Percentiles rank a stretch among this genome's conserved stretches.
phyloP scores from a whole-genome alignment of 2,113 vertebrate genomes.

The Sinocyclocheilus grahami region DNA sequence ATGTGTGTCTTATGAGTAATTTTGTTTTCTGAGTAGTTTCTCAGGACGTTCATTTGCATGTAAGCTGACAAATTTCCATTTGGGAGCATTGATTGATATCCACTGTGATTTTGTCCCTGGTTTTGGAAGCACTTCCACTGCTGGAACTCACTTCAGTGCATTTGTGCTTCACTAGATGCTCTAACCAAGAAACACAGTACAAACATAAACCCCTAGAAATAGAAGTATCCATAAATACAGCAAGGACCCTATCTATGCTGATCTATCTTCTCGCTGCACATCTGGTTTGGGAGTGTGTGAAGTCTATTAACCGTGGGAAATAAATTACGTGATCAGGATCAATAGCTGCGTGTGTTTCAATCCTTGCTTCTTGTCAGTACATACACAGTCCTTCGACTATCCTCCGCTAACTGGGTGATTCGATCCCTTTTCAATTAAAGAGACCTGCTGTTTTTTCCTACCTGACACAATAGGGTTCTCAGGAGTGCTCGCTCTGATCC shows the following conservation, averaged over 20 bases:
- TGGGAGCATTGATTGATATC: conserved; percentile 4
- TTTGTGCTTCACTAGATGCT: neutral
- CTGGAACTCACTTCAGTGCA: neutral
- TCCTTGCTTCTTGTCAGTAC: conserved; percentile 17
- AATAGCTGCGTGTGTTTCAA: conserved; percentile 1
- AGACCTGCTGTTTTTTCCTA: conserved; percentile 38
- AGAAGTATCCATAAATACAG: neutral
- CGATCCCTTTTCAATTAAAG: conserved; percentile 55
- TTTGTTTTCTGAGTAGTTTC: conserved; percentile 30
- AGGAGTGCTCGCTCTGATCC: conserved; percentile 46
- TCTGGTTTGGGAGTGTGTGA: neutral
- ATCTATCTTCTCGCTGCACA: neutral
- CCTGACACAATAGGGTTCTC: conserved; percentile 47
- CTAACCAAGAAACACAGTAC: neutral
- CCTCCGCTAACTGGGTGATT: conserved; percentile 35
- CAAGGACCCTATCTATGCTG: neutral
- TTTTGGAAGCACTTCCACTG: neutral
- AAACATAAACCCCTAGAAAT: neutral
- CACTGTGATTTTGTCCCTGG: neutral
- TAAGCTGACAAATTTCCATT: conserved; percentile 44
- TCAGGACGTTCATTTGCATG: conserved; percentile 55
- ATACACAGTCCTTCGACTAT: conserved; percentile 25
- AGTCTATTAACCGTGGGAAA: conserved; percentile 1
- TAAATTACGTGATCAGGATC: conserved; percentile 24
- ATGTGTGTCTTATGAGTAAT: conserved; percentile 10